A percentile compares a stretch with the other conserved stretches of the same genome.
phyloP scores from a whole-genome alignment of 2,888 invertebrate species.

The Sycophila texana region DNA sequence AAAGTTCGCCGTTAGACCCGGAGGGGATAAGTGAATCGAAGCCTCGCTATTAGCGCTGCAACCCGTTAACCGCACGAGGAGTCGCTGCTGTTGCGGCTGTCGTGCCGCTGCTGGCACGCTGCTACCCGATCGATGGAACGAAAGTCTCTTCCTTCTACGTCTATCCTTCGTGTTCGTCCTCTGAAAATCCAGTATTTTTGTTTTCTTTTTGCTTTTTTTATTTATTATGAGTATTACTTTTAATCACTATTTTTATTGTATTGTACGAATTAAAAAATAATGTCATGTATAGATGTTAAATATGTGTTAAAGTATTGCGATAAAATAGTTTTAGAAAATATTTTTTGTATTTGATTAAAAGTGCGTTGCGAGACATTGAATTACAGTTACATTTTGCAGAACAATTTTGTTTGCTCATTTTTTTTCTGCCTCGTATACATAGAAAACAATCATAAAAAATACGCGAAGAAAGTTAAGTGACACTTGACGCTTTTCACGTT shows the following conservation, averaged over 20 bases:
- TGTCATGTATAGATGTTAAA: no score
- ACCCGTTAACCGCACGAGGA: conserved; percentile 36
- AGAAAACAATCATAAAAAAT: not conserved
- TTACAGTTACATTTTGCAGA: no score
- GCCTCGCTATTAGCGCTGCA: conserved; percentile 51
- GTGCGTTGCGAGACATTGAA: no score
- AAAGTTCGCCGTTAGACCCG: conserved; percentile 38
- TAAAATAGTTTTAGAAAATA: no score
- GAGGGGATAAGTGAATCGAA: conserved; percentile 53
- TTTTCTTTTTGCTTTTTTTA: not conserved
- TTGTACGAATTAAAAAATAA: not conserved
- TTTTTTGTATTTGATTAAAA: no score
- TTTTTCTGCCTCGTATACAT: not conserved
- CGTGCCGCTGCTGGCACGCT: conserved; percentile 24
- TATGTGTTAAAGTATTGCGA: no score
- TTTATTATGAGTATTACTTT: not conserved
- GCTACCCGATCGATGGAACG: conserved; percentile 40
- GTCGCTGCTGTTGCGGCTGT: conserved; percentile 7
- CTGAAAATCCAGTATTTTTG: not conserved
- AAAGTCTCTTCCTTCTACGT: conserved; percentile 15
- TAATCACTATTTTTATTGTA: not conserved
- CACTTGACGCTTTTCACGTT: conserved; percentile 18
- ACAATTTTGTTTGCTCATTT: not conserved
- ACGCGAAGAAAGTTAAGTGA: conserved; percentile 5
- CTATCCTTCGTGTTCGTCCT: not conserved